These are phyloP conservation scores for Anoplius nigerrimus DNA, from an alignment of 2,888 invertebrate species.

Conservation along the genomic window DNA sequence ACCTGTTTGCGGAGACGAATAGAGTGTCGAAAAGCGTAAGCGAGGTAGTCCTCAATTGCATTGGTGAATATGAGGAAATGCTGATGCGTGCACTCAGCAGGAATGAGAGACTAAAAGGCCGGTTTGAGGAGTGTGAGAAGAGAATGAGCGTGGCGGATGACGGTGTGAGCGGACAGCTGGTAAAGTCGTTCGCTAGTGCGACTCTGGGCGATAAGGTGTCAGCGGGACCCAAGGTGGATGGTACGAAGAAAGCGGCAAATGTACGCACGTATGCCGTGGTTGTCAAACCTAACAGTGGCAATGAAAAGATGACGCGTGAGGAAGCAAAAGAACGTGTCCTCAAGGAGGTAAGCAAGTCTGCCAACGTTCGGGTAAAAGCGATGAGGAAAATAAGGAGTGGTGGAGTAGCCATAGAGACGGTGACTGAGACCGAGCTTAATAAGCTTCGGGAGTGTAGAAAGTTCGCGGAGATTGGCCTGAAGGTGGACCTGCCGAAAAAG, in stretches of 20 bases:
- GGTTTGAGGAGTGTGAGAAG: neutral
- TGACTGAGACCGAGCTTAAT: neutral
- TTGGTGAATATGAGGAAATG: neutral
- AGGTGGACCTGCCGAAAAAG: constrained; percentile 1
- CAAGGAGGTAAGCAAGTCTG: neutral
- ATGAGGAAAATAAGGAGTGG: neutral
- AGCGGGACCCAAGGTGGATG: neutral
- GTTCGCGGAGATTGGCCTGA: constrained; percentile 1
- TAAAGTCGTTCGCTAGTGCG: too few relatives aligned
- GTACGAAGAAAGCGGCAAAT: neutral
- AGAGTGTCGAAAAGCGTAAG: neutral
- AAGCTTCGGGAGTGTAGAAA: constrained; percentile 2
- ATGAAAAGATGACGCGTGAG: neutral
- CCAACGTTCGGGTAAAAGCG: constrained; percentile 16
- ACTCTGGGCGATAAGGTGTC: too few relatives aligned
- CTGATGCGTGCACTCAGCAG: neutral
- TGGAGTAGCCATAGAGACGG: constrained; percentile 6
- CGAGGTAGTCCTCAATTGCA: neutral
- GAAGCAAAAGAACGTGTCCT: constrained; percentile 9
- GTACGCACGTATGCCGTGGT: constrained; percentile 1
- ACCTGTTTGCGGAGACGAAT: neutral
- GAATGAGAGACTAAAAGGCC: constrained; percentile 1
- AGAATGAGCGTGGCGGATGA: too few relatives aligned
- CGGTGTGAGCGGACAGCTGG: too few relatives aligned
- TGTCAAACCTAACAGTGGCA: neutral